These are phyloP conservation scores for Sceloporus tristichus DNA, from an alignment of 2,113 vertebrate genomes.

Conservation along the genomic window DNA sequence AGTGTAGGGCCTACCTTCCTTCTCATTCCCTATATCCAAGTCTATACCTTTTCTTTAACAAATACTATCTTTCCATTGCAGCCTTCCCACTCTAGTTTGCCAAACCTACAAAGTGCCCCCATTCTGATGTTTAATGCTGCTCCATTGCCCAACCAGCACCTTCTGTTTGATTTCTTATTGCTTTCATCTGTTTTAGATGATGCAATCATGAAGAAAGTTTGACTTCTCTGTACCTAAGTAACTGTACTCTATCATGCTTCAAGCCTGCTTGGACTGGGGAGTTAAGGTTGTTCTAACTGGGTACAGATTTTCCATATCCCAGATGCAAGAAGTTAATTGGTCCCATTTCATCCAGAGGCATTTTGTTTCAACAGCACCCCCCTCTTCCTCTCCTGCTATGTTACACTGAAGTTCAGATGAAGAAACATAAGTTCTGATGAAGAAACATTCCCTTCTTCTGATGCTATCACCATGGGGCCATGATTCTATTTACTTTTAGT, in stretches of 20 bases:
- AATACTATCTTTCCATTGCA: background rate
- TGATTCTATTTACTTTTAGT: too few species aligned
- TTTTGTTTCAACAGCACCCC: background rate
- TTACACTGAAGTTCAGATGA: too few species aligned
- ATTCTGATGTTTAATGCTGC: background rate
- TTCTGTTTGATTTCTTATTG: background rate
- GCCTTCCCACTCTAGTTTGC: background rate
- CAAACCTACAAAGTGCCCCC: background rate
- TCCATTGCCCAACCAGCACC: background rate
- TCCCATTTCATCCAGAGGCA: background rate
- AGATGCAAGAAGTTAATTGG: background rate
- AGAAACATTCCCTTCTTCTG: too few species aligned
- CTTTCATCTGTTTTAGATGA: background rate
- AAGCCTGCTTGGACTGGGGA: too few species aligned
- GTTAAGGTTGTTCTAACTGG: too few species aligned
- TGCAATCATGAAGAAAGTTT: background rate
- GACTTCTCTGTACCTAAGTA: too few species aligned
- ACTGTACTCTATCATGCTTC: too few species aligned
- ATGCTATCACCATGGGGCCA: too few species aligned
- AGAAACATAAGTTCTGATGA: too few species aligned
- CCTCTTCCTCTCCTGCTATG: background rate
- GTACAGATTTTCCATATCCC: background rate
- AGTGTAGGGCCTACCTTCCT: background rate
- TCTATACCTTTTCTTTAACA: too few species aligned
- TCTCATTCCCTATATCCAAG: background rate